Conservation (phyloP, 2,888 invertebrate genomes). For the Ophonus ardosiacus region DNA sequence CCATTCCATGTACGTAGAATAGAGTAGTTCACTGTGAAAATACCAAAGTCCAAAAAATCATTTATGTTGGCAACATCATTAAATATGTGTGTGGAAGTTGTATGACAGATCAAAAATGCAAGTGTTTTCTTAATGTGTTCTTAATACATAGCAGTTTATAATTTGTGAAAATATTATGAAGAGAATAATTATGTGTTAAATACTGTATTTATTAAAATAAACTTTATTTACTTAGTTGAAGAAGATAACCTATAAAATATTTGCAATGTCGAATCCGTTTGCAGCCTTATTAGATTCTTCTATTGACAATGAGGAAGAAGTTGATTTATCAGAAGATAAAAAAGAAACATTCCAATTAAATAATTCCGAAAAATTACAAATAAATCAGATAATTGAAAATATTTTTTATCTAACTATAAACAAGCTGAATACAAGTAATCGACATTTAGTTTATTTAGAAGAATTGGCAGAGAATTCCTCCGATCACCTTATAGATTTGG, state of each 20-base stretch:
- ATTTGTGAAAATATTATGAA: conserved; percentile 1
- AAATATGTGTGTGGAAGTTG: not conserved
- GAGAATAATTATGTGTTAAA: conserved; percentile 10
- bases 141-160: not conserved
- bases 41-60: too few relatives aligned
- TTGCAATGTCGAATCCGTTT: conserved; percentile 68
- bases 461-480: conserved; percentile 79
- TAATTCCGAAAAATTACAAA: conserved; percentile 70
- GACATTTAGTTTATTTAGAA: conserved; percentile 82
- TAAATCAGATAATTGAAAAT: conserved; percentile 81
- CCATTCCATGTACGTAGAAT: too few relatives aligned
- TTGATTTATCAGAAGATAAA: conserved; percentile 61
- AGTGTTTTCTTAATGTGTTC: conserved; percentile 14
- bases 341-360: conserved; percentile 54
- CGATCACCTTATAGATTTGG: conserved; percentile 78
- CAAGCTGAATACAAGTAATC: conserved; percentile 73
- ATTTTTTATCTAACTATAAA: conserved; percentile 86
- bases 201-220: not conserved
- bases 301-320: conserved; percentile 53
- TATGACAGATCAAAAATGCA: conserved; percentile 28
- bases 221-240: not conserved
- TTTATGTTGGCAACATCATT: not conserved
- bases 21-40: too few relatives aligned
- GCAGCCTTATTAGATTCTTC: conserved; percentile 66
- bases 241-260: conserved; percentile 6